Conservation (phyloP, 1,140 invertebrate genomes). For the Dendroctonus ponderosae region DNA sequence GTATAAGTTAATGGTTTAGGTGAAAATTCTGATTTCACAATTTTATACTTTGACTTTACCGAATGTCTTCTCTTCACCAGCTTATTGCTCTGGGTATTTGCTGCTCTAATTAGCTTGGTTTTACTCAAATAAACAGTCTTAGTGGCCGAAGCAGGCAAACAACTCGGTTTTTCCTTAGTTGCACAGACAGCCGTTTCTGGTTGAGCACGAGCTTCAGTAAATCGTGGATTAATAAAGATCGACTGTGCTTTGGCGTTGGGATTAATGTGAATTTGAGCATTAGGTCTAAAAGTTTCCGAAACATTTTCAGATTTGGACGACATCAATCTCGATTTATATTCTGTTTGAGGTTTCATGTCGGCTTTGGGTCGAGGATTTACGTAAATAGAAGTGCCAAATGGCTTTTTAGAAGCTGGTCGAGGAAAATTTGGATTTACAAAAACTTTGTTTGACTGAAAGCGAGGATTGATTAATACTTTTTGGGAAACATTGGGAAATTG, state of each 20-base stretch:
- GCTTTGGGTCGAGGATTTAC: slow-evolving; percentile 32
- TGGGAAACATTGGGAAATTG: neutral
- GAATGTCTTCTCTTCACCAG: slow-evolving; percentile 36
- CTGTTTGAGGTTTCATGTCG: neutral
- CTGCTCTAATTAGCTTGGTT: slow-evolving; percentile 38
- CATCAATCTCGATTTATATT: neutral
- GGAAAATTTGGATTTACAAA: slow-evolving; percentile 47
- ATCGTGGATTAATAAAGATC: slow-evolving; percentile 39
- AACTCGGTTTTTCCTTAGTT: slow-evolving; percentile 6
- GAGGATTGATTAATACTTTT: slow-evolving; percentile 46
- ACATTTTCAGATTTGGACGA: slow-evolving; percentile 20
- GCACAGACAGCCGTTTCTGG: neutral
- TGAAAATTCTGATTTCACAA: slow-evolving; percentile 13
- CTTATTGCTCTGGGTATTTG: slow-evolving; percentile 11
- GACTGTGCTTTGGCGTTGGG: slow-evolving; percentile 22
- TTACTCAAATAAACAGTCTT: slow-evolving; percentile 36
- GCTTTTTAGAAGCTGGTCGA: neutral
- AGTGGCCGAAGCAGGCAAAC: slow-evolving; percentile 14
- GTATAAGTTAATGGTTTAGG: slow-evolving; percentile 15
- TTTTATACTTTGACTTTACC: slow-evolving; percentile 34
- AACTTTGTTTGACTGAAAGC: slow-evolving; percentile 43
- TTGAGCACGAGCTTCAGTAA: slow-evolving; percentile 23
- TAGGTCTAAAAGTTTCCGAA: slow-evolving; percentile 6
- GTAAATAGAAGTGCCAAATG: slow-evolving; percentile 17
- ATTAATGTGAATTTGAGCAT: slow-evolving; percentile 36